A percentile compares a stretch with the other conserved stretches of the same genome.
Evolutionary conservation across 2,113 vertebrate species (phyloP).

Genomic region (Isurus oxyrinchus): DNA sequence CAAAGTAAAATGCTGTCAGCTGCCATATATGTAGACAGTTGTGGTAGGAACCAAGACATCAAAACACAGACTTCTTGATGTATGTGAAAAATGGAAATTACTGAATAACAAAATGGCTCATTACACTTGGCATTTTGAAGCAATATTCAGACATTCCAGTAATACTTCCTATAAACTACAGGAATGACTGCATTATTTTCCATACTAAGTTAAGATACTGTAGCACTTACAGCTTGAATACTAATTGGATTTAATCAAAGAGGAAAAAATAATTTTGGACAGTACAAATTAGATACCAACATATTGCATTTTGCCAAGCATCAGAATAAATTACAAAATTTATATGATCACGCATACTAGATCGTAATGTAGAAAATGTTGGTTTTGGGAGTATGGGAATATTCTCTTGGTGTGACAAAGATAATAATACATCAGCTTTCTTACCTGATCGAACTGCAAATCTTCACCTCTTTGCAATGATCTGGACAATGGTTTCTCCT

Average conservation of each 20-base stretch:
- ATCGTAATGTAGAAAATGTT: neutral
- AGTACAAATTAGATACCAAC: neutral
- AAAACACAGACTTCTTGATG: neutral
- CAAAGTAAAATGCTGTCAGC: neutral
- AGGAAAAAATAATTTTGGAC: neutral
- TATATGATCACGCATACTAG: neutral
- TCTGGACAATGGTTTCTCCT: slow-evolving; percentile 94
- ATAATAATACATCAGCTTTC: slow-evolving; percentile 34
- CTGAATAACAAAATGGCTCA: neutral
- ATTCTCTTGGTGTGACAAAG: neutral
- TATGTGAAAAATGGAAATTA: neutral
- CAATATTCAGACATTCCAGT: neutral
- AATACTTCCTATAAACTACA: neutral
- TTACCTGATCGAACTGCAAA: slow-evolving; percentile 98
- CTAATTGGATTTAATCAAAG: neutral
- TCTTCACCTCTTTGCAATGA: slow-evolving; percentile 98
- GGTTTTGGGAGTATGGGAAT: neutral
- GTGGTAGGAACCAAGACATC: neutral
- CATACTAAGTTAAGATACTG: neutral
- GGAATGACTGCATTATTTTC: neutral
- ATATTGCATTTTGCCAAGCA: neutral
- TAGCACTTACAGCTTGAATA: neutral
- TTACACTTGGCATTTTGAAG: neutral
- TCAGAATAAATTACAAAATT: neutral
- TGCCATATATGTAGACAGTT: neutral